These are phyloP conservation scores for Morpho achilles DNA, from an alignment of 2,888 invertebrate species.

Conservation along the genomic window DNA sequence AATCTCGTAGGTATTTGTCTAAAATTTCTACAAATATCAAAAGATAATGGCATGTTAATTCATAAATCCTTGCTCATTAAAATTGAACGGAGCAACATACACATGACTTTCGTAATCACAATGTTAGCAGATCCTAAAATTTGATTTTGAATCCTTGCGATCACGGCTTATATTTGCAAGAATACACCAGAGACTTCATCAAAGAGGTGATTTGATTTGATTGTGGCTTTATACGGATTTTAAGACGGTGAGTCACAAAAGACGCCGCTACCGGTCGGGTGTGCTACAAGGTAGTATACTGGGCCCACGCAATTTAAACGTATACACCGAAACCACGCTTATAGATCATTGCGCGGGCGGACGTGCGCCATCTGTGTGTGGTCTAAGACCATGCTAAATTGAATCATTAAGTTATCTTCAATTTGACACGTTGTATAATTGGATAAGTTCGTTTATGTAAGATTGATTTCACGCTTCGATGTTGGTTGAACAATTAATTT, in stretches of 20 bases:
- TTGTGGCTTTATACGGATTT: slow-evolving; percentile 22
- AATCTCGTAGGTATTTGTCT: too few species aligned
- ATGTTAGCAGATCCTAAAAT: too few species aligned
- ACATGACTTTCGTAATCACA: too few species aligned
- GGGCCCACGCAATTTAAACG: slow-evolving; percentile 35
- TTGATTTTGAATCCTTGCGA: too few species aligned
- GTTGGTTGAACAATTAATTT: slow-evolving; percentile 12
- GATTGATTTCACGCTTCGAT: slow-evolving; percentile 24
- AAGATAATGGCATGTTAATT: too few species aligned
- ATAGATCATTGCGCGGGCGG: slow-evolving; percentile 40
- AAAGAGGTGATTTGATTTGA: slow-evolving; percentile 4
- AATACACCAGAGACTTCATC: too few species aligned
- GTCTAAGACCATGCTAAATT: slow-evolving; percentile 33
- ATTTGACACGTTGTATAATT: slow-evolving; percentile 31
- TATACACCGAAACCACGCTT: slow-evolving; percentile 25
- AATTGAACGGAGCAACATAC: too few species aligned
- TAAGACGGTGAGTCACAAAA: slow-evolving; percentile 34
- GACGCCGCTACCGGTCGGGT: slow-evolving; percentile 30
- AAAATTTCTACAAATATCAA: too few species aligned
- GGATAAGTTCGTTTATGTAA: slow-evolving; percentile 26
- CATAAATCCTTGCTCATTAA: too few species aligned
- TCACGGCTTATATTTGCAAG: too few species aligned
- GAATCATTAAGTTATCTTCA: slow-evolving; percentile 30
- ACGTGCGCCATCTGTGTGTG: slow-evolving; percentile 35
- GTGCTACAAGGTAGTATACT: slow-evolving; percentile 33